Base-by-base conservation (phyloP, 2,797 vertebrate species). In the Channallabes apus region DNA sequence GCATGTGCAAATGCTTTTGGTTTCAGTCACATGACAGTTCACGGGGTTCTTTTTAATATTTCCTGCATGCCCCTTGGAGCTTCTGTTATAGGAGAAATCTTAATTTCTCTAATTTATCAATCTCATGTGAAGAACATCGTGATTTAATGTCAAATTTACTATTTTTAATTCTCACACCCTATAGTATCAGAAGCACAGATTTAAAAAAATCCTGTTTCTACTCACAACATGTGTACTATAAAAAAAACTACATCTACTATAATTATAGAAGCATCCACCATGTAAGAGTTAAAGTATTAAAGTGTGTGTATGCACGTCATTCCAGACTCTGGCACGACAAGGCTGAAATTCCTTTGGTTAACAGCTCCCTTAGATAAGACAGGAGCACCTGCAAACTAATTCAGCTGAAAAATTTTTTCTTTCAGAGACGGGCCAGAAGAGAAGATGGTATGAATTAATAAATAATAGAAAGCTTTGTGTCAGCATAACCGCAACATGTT, bases 331-430 rank as follows among this genome's bases (percentile, higher is more conserved):
- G 38, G 35, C 69, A n/a, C 51, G 41, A 46, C 64, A 17, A 6
- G 20, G 68, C 32, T 69, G 67, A 17, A 69, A 41, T 76, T 76
- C 72, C 32, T 76, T 56, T 32, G 17, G 51, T 11, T 8, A 8
- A 29, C 73, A 27, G n/a, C 73, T 56, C 29, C 46, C 29, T 27
- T 54, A 29, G 51, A 58, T 76, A 54, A 54, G 41, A 76, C 17
- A 76, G n/a, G 22, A 51, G 56, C 54, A 76, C 54, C 54, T 76
- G 73, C 51, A 54, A 32, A 58, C 51, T 54, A 24, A 22, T 54
- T 75, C 72, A 75, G 71, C 71, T 24, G 41, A 54, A 75, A 75
- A 51, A 76, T 58, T 29, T 27, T 20, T 59, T 77, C 73, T 29
- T 59, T 77, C 75, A 77, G 54, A 59, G 35, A 77, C 32, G 7